Evolutionary conservation across 2,797 vertebrate genomes (phyloP), one percentile per base, ranked within the genome.

Genomic region (Halcyon chelicuti): DNA sequence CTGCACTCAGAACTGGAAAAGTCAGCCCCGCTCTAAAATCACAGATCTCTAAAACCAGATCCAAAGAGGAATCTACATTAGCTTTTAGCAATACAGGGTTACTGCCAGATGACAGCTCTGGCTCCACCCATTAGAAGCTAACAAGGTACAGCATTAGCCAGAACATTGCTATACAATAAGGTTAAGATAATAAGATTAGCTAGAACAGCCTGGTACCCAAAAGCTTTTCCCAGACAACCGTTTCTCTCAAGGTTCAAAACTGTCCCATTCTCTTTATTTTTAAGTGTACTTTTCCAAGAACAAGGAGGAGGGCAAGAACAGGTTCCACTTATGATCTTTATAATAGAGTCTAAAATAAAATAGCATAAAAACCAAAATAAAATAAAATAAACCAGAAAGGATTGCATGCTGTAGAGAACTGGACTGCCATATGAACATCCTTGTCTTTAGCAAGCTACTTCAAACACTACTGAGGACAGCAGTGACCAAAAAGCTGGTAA

Each of bases 391-490:
- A 62, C 19, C n/a, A 51, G 40, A 65, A 16, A 13, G n/a, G 25
- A 47, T 5, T 92, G 39, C 26, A 51, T n/a, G 14, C 46, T 71
- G 14, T 40, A 58, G 65, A 85, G 51, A 63, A 13, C 19, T 67
- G 63, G 18, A 65, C 28, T 71, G 52, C 35, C 46, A 49, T 28
- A 33, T 6, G 92, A 80, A 72, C 37, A 63, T n/a, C 40, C 57
- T 77, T 87, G 77, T 85, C 84, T 94, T 85, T 58, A 74, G 71
- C 21, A 74, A 86, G 58, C 37, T 89, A 33, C 58, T 73, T 91
- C 89, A 92, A 86, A 91, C 83, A 82, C 61, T 89, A 81, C 90
- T 93, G 93, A 94, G 23, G 28, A 80, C 68, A 91, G 75, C 76
- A 94, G 39, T 51, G 52, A 83, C 81, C 67, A 65, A 76, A 92